Base-by-base conservation (phyloP, 2,888 invertebrate genomes). In the Fragum sueziense region DNA sequence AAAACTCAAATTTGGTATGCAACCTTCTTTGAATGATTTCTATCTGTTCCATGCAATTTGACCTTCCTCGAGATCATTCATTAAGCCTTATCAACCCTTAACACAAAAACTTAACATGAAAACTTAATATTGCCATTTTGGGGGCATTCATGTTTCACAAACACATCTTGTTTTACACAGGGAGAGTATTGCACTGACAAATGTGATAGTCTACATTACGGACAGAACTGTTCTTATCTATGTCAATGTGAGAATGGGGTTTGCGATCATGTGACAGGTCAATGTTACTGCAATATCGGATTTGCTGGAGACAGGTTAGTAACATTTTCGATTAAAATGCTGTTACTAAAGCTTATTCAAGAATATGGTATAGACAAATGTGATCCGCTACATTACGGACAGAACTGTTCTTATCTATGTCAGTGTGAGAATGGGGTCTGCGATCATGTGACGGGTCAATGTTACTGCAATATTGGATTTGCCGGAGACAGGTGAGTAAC, bases 191-290 rank as follows among this genome's bases (percentile, higher is more conserved):
- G 87, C 73, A 77, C 83, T 1, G 81, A 84, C 80, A 31, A 34
- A 0, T 94, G 93, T 87, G 91, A 92, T 0, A 54, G 74, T 4
- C 91, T 90, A 20, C 88, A 90, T 25, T 93, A 88, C 87, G 94
- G 94, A 4, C 82, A 88, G 0, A 89, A 91, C 74, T 94, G 93
- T 81, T 74, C 84, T 17, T 82, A 88, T 7, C 86, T 87, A 70
- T 94, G 94, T 85, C 94, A 95, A 20, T 93, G 94, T 85, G 88
- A 92, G 88, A 71, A 51, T 29, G 87, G 77, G 22, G 89, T 91
- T 74, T 91, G 89, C 22, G 91, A 90, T 0, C 81, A 86, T n/a
- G 29, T 34, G 7, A 72, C 75, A 9, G 86, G 86, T 25, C 47
- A 47, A 0, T 86, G 86, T 71, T 14, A 25, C 3, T 86, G 86